Evolutionary conservation across 2,888 invertebrate genomes (phyloP), one percentile per base, ranked within the genome.

Genomic region (Gymnoscelis rufifasciata): DNA sequence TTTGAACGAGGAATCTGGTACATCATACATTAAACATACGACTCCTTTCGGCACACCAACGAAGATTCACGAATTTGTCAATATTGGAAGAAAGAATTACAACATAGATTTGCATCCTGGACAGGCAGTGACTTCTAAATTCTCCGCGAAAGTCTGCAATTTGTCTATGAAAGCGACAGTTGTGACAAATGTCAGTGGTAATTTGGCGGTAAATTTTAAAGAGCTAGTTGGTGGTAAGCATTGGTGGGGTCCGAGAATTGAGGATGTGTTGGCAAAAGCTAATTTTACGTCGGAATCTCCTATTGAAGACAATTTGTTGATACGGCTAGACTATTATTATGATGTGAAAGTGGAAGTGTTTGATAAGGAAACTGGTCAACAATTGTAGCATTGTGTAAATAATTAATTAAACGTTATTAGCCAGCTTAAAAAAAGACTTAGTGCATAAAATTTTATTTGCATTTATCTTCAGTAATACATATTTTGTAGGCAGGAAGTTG

Each of bases 121-220:
- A 4, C 41, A 49, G n/a, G 3, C 29, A 1, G 29, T 38, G 1
- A 11, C 30, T 7, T 28, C 49, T 0, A 49, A 49, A 24, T 49
- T 49, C 2, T 38, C 49, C 2, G 44, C 49, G 1, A 49, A 33
- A 29, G 38, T 42, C 13, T 49, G 44, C 29, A 45, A 44, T 10
- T 19, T 49, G 27, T 23, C 27, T 7, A 29, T 49, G 24, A 38
- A 24, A 30, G 44, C 29, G 24, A 6, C 13, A 19, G 10, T 41
- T 19, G 7, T 35, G 38, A 45, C 49, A 49, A 8, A 44, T 45
- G 49, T 49, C 35, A 42, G 12, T 12, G 49, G 49, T 3, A 49
- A 49, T 41, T 45, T 49, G 29, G 44, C 44, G 38, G 49, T 44
- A 10, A 44, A 45, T n/a, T 49, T 44, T 10, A 44, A 49, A 15